Percentiles rank a stretch among this genome's conserved stretches.
Conservation (phyloP, 2,113 vertebrate species). For the Orcinus orca region DNA sequence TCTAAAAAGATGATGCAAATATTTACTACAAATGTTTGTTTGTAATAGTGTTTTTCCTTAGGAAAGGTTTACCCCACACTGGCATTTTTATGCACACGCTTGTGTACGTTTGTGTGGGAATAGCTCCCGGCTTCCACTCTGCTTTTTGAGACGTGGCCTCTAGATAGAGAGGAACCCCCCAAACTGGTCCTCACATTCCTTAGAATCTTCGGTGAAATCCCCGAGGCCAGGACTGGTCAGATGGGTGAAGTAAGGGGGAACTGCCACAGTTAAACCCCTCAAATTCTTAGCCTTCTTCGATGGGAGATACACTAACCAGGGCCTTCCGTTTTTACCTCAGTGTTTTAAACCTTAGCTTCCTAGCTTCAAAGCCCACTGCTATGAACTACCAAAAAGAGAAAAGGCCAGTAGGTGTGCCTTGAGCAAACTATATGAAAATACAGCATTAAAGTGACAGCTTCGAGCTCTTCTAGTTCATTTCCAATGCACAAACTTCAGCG, state of each 20-base stretch:
- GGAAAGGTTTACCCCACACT: neutral
- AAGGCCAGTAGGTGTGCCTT: neutral
- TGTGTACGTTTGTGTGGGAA: neutral
- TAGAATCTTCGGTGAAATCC: slow-evolving; percentile 20
- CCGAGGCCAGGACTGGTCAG: neutral
- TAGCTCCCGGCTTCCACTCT: neutral
- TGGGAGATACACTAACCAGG: neutral
- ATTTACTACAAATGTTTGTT: neutral
- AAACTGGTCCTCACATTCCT: neutral
- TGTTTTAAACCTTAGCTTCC: neutral
- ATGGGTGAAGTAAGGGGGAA: neutral
- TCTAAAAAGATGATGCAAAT: neutral
- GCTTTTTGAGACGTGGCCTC: slow-evolving; percentile 2
- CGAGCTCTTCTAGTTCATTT: neutral
- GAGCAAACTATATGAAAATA: neutral
- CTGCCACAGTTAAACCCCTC: neutral
- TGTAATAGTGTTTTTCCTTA: neutral
- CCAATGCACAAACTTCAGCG: neutral
- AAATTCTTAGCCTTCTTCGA: neutral
- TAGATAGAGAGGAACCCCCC: neutral
- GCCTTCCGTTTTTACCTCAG: neutral
- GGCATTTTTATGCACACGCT: neutral
- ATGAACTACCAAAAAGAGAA: neutral
- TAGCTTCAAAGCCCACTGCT: neutral
- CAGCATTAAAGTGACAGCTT: neutral